Evolutionary conservation across 2,888 invertebrate species (phyloP).

Genomic region (Chrysotoxum bicinctum): DNA sequence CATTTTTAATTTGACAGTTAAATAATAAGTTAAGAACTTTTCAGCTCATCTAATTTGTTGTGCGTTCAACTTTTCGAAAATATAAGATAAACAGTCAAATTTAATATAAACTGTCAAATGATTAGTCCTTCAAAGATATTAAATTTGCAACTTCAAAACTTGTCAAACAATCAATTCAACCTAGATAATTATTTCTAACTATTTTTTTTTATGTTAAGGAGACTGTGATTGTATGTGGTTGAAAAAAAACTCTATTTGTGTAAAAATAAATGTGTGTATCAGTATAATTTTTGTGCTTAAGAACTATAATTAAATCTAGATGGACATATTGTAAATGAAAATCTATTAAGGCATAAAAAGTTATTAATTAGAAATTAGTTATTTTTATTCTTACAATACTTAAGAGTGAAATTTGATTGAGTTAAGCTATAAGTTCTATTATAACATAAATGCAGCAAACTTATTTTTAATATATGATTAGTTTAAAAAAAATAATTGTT

Average conservation of each 20-base stretch:
- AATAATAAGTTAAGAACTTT: no score
- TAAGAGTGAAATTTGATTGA: neutral
- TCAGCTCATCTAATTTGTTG: no score
- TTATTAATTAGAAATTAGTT: conserved; percentile 20
- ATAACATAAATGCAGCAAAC: conserved; percentile 28
- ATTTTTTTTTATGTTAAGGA: conserved; percentile 74
- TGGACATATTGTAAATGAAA: neutral
- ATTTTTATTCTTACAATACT: neutral
- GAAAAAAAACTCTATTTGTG: conserved; percentile 62
- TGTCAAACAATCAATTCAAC: neutral
- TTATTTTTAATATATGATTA: conserved; percentile 29
- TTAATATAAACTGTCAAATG: no score
- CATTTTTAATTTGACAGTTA: no score
- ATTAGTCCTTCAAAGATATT: neutral
- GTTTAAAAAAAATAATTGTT: neutral
- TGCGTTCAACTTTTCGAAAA: no score
- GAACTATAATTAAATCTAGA: conserved; percentile 1
- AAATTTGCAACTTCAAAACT: neutral
- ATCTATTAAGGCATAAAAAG: conserved; percentile 16
- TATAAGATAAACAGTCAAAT: no score
- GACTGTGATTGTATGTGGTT: conserved; percentile 80
- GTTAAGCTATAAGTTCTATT: conserved; percentile 15
- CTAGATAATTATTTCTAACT: conserved; percentile 20
- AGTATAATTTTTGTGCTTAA: conserved; percentile 35
- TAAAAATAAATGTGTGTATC: conserved; percentile 28